Base-by-base conservation (phyloP, 37 sponge, comb jelly and placozoan species). In the Tethya wilhelma region DNA sequence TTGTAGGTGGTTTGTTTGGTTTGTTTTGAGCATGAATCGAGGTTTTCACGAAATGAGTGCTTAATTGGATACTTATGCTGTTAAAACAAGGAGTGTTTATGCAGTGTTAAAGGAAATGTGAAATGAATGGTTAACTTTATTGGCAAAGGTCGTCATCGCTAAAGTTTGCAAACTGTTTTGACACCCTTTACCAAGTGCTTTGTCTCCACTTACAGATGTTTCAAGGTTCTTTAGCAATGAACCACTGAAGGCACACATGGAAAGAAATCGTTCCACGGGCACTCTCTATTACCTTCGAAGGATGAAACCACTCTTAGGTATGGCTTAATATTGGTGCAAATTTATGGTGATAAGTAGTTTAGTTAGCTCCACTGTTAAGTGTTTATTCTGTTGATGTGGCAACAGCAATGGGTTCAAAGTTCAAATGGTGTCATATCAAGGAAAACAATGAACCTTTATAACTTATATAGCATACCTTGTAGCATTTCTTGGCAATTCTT, bases 401-500 rank as follows among this genome's bases (percentile, higher is more conserved):
- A n/a, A 11, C 64, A 28, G 64, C 30, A 60, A 7, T n/a, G 7
- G 63, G 26, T 60, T 49, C 53, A 49, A 49, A 49, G 14, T 49
- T 40, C n/a, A 25, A 68, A 6, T 20, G 40, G 6, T 68, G 32
- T 68, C 42, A 23, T 69, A 32, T 73, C 56, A n/a, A n/a, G n/a
- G n/a, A n/a, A n/a, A n/a, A n/a, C n/a, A n/a, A n/a, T n/a, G n/a
- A n/a, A n/a, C n/a, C n/a, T n/a, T n/a, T 36, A 39, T 33, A 28
- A 29, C n/a, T n/a, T n/a, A n/a, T n/a, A n/a, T n/a, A 30, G 22
- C 43, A 0, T 11, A 85, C 91, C 91, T 90, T 20, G 38, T 73
- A n/a, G 66, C 59, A 17, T 40, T 62, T 25, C 87, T 31, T 39
- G 91, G 91, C 5, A 75, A 9, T 39, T 90, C 91, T 29, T 59